Evolutionary conservation across 2,797 vertebrate genomes (phyloP).

Genomic region (Podarcis lilfordi): DNA sequence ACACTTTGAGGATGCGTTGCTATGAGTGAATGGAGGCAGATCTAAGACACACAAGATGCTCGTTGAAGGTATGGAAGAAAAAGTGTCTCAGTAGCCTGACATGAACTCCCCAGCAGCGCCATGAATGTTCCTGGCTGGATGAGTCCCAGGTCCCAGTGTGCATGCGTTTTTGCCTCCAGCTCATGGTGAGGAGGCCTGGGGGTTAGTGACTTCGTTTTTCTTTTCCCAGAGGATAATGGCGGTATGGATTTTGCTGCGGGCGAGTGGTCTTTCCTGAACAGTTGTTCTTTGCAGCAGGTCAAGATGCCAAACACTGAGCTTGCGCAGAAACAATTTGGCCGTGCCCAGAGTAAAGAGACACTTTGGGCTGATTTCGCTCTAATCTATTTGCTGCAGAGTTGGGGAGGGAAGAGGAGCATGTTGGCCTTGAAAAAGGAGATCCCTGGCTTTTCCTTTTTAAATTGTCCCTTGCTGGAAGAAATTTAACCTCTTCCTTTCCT

Average conservation of each 20-base stretch:
- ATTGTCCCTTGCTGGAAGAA: no score
- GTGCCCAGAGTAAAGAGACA: no score
- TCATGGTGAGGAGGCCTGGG: background rate
- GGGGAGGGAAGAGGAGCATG: background rate
- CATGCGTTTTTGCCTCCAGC: background rate
- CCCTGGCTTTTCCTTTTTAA: background rate
- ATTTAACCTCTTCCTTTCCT: background rate
- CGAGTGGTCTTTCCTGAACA: background rate
- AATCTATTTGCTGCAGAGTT: background rate
- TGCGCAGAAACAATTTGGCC: no score
- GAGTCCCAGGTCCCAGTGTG: background rate
- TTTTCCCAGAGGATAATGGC: background rate
- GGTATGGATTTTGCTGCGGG: no score
- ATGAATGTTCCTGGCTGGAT: background rate
- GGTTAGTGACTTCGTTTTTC: background rate
- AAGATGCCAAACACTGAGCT: background rate
- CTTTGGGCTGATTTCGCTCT: background rate
- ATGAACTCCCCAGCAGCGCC: background rate
- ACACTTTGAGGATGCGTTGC: background rate
- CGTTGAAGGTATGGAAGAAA: background rate
- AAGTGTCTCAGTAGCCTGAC: background rate
- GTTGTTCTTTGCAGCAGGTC: background rate
- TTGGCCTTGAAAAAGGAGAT: background rate
- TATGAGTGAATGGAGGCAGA: slow-evolving; percentile 10
- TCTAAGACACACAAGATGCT: background rate